Evolutionary conservation across 2,888 invertebrate genomes (phyloP), one percentile per base, ranked within the genome.

Genomic region (Rhorus exstirpatorius): DNA sequence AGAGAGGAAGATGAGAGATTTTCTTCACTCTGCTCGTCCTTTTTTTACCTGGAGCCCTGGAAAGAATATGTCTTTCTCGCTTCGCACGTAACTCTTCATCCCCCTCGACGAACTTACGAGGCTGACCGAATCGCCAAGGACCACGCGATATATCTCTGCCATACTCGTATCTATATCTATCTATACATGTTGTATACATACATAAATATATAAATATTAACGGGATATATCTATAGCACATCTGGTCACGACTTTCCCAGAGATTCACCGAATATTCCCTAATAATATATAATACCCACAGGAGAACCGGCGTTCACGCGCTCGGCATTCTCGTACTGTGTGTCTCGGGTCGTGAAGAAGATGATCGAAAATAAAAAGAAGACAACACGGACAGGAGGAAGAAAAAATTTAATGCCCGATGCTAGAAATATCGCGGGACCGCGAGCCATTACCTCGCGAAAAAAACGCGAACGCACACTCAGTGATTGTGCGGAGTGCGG

Each of bases 211-310:
- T 14, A 21, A 7, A 44, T 41, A 58, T 35, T 17, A 19, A 26
- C 6, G n/a, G 1, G 8, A 70, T 53, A 17, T 35, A 60, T 60
- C 6, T 63, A 53, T 63, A 51, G 38, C 41, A 53, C 81, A 81
- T 51, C 81, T 81, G 81, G 81, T 81, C 77, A 72, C 77, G 77
- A 77, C 67, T 72, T 81, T 81, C 81, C 81, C 81, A 77, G 77
- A 80, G 79, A 24, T 81, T 81, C 72, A 81, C 72, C 81, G 81
- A 81, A 81, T 81, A 77, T 68, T 78, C 77, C 55, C 72, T 81
- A 81, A 82, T 79, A 82, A 82, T 49, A 78, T 38, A 77, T 65
- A 81, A 46, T 41, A 19, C 65, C 60, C 24, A 17, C 65, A n/a
- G n/a, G 19, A 60, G 67, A 71, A 72, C 51, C 72, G 26, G 46